These are phyloP conservation scores for Parasteatoda tepidariorum DNA, from an alignment of 1,140 invertebrate species.

Conservation along the genomic window DNA sequence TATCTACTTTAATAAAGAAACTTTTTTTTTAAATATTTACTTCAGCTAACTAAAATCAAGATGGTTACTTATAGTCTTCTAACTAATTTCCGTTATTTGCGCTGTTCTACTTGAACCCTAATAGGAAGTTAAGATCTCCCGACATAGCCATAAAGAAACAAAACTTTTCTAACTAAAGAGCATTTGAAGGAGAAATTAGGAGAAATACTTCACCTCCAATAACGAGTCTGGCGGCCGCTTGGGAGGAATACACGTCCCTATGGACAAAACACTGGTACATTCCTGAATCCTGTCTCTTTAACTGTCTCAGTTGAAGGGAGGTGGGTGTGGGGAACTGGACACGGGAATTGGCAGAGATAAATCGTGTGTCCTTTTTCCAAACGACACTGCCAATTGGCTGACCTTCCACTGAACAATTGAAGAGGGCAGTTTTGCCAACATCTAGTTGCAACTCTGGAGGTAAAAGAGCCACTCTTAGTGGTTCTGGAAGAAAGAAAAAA, in stretches of 20 bases:
- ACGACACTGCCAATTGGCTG: conserved; percentile 77
- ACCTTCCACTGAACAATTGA: conserved; percentile 92
- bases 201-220: conserved; percentile 67
- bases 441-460: conserved; percentile 93
- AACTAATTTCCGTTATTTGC: too few relatives aligned
- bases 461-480: conserved; percentile 29
- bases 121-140: too few relatives aligned
- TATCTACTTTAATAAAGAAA: too few relatives aligned
- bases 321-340: conserved; percentile 49
- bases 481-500: conserved; percentile 42
- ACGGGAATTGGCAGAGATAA: conserved; percentile 24
- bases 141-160: too few relatives aligned
- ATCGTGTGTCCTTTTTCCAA: conserved; percentile 71
- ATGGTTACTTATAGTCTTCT: too few relatives aligned
- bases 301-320: conserved; percentile 71
- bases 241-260: conserved; percentile 87
- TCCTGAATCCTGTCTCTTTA: conserved; percentile 94
- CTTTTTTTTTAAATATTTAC: too few relatives aligned
- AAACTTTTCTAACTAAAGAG: too few relatives aligned
- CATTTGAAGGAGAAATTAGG: background rate
- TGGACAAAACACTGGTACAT: conserved; percentile 97
- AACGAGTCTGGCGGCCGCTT: conserved; percentile 68
- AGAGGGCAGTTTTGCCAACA: conserved; percentile 91
- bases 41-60: too few relatives aligned
- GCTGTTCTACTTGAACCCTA: too few relatives aligned